These are phyloP conservation scores for Heliconius himera DNA, from an alignment of 1,140 invertebrate genomes.

Conservation along the genomic window DNA sequence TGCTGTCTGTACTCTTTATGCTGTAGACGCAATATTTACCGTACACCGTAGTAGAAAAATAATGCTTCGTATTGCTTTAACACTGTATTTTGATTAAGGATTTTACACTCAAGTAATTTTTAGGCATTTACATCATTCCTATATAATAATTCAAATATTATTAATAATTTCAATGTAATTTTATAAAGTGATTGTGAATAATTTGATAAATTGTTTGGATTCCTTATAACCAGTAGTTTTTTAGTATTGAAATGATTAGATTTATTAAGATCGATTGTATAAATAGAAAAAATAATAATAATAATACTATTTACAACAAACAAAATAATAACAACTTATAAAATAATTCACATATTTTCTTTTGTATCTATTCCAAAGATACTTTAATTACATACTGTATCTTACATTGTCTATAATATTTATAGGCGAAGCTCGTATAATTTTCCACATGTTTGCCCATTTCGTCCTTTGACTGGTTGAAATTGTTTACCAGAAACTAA, in stretches of 20 bases:
- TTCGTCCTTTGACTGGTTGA: conserved; percentile 27
- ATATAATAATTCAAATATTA: background rate
- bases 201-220: no score
- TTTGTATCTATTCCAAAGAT: background rate
- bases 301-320: background rate
- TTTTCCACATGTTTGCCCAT: conserved; percentile 17
- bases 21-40: conserved; percentile 9
- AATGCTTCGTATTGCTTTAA: background rate
- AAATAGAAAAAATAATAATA: background rate
- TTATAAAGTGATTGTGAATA: no score
- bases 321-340: background rate
- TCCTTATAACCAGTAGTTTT: no score
- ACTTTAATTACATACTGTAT: background rate
- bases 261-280: no score
- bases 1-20: background rate
- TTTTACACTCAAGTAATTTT: background rate
- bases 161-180: background rate
- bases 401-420: background rate
- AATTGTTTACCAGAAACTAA: conserved; percentile 48
- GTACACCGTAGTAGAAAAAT: background rate
- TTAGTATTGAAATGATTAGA: no score
- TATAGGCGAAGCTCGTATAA: background rate
- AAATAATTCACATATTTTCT: background rate
- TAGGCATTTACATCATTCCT: background rate
- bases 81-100: background rate